Conservation (phyloP, 1,140 invertebrate genomes). For the Penaeus japonicus region DNA sequence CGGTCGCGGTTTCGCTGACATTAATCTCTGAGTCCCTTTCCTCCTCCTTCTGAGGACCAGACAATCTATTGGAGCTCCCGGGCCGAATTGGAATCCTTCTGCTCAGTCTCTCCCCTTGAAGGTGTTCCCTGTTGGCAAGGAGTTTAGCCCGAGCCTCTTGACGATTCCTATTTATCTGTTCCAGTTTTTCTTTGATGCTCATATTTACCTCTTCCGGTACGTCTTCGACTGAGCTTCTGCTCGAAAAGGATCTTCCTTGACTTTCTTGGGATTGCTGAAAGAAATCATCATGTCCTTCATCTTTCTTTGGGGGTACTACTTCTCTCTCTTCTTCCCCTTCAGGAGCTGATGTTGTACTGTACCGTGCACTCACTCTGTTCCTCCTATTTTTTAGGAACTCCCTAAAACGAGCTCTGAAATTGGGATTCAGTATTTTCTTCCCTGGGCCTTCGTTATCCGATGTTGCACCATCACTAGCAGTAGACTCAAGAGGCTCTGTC, state of each 20-base stretch:
- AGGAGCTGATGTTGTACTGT: conserved; percentile 1
- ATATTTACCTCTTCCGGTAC: background rate
- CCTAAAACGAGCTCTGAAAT: conserved; percentile 40
- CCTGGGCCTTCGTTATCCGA: background rate
- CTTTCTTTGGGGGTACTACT: background rate
- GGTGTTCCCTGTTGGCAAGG: conserved; percentile 4
- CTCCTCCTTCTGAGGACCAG: no score
- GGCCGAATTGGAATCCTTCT: conserved; percentile 21
- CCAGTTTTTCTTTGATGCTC: conserved; percentile 22
- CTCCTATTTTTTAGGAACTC: conserved; percentile 45
- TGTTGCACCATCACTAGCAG: background rate
- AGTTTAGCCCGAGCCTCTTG: conserved; percentile 10
- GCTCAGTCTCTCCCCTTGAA: background rate
- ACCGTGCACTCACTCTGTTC: conserved; percentile 13
- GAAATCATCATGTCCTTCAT: background rate
- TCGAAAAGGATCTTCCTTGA: background rate
- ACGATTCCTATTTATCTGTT: background rate
- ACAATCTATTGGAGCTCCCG: background rate
- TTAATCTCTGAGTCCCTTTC: background rate
- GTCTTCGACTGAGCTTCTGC: background rate
- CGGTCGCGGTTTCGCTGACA: background rate
- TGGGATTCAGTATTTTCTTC: conserved; percentile 21
- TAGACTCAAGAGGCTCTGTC: no score
- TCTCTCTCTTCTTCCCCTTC: background rate
- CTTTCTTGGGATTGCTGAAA: background rate